Base-by-base conservation (phyloP, 2,797 vertebrate genomes). In the Sebastes itinus region DNA sequence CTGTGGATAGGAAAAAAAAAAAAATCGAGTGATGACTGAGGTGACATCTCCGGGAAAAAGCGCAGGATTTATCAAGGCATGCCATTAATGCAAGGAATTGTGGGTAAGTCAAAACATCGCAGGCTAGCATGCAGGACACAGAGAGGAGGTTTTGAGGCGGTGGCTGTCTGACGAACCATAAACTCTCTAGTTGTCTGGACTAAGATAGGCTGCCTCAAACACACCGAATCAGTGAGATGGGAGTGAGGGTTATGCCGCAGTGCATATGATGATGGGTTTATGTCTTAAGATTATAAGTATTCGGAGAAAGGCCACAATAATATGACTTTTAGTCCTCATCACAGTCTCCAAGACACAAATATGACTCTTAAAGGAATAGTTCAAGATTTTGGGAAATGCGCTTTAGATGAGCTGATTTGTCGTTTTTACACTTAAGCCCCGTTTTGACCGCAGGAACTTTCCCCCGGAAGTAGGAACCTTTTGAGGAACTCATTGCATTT, bases 61-160 rank as follows among this genome's bases (percentile, higher is more conserved):
- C 23, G 16, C 55, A 63, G 33, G 35, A 60, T 46, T 79, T 13
- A 78, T 67, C 3, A 73, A 80, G 18, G 71, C 84, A 90, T 83
- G 87, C 86, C 61, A 77, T 80, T 71, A 70, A 74, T 72, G 61
- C 25, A 81, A 81, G n/a, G 59, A 67, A 72, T 5, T 66, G 52
- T 62, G 66, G 72, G 74, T 65, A 58, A 89, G 70, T 78, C 55
- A 83, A 88, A 70, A 90, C 28, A 70, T 32, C 25, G 60, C 64
- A 81, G 77, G 67, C 68, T 9, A 65, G 80, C 95, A 95, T 94
- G 94, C 95, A 89, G 72, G 35, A 61, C 64, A 55, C 4, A 18
- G 70, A 79, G 77, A 14, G 46, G 33, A 61, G 18, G 65, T n/a
- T 65, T 59, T 30, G 58, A 56, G 54, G 27, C 16, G 13, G 35